phyloP scores from a whole-genome alignment of 2,888 invertebrate species.

The Cataglyphis rosenhaueri region DNA sequence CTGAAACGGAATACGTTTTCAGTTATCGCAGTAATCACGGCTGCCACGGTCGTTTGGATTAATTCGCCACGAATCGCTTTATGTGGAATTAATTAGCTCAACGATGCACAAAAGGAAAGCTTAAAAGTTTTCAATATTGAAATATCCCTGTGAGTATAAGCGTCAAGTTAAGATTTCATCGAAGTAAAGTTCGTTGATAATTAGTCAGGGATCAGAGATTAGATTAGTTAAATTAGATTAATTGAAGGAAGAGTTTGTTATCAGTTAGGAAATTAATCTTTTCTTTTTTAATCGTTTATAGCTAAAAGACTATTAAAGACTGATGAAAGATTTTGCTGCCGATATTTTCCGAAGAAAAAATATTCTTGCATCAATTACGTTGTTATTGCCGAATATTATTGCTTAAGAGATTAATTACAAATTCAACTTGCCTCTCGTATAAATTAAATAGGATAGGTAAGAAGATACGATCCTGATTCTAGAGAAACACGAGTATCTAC shows the following conservation, averaged over 20 bases:
- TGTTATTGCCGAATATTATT: background rate
- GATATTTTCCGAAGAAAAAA: background rate
- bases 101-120: slow-evolving; percentile 38
- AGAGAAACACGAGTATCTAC: background rate
- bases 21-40: slow-evolving; percentile 46
- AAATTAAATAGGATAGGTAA: background rate
- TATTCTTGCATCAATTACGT: background rate
- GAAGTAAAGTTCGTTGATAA: background rate
- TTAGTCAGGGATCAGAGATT: background rate
- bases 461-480: background rate
- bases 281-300: background rate
- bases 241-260: background rate
- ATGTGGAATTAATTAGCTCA: slow-evolving; percentile 49
- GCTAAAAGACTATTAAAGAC: background rate
- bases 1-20: slow-evolving; percentile 39
- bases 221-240: slow-evolving; percentile 3
- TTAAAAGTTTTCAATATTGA: slow-evolving; percentile 17
- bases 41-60: slow-evolving; percentile 29
- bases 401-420: background rate
- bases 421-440: background rate
- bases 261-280: background rate
- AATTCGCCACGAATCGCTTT: slow-evolving; percentile 42
- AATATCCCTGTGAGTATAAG: background rate
- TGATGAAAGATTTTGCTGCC: background rate
- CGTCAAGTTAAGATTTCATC: slow-evolving; percentile 1